Evolutionary conservation across 2,113 vertebrate genomes (phyloP).

Genomic region (Orthonyx spaldingii): DNA sequence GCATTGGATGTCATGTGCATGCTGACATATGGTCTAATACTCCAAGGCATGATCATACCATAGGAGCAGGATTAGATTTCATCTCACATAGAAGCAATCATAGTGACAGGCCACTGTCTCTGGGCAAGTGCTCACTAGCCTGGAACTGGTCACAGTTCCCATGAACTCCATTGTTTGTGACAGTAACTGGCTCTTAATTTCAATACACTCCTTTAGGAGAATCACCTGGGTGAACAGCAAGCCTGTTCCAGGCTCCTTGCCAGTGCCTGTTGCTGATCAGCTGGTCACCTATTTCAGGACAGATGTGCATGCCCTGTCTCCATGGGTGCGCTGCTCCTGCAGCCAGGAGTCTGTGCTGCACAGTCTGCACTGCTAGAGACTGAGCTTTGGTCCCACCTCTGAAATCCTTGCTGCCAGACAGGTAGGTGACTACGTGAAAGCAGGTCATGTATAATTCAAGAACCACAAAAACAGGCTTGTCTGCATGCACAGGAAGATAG

Average conservation of each 20-base stretch:
- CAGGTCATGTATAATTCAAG: neutral
- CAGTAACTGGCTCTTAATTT: neutral
- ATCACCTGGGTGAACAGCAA: conserved; percentile 7
- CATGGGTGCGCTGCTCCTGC: neutral
- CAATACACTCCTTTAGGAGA: neutral
- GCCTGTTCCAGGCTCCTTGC: neutral
- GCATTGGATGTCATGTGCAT: neutral
- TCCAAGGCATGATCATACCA: neutral
- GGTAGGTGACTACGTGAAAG: neutral
- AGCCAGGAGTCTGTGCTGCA: neutral
- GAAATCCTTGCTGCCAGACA: neutral
- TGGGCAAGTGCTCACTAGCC: neutral
- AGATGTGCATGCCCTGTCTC: neutral
- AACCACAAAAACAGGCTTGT: neutral
- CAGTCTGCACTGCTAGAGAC: neutral
- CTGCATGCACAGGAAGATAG: neutral
- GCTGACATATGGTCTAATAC: conserved; percentile 20
- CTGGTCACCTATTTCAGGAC: neutral
- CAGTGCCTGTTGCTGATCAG: neutral
- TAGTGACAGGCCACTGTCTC: neutral
- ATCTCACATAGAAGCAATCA: conserved; percentile 5
- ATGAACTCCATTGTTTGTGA: neutral
- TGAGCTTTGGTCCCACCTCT: neutral
- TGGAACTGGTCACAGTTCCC: neutral
- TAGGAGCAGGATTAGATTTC: neutral